A percentile compares a stretch with the other conserved stretches of the same genome.
phyloP scores from a whole-genome alignment of 1,140 invertebrate species.

The Drosophila funebris region DNA sequence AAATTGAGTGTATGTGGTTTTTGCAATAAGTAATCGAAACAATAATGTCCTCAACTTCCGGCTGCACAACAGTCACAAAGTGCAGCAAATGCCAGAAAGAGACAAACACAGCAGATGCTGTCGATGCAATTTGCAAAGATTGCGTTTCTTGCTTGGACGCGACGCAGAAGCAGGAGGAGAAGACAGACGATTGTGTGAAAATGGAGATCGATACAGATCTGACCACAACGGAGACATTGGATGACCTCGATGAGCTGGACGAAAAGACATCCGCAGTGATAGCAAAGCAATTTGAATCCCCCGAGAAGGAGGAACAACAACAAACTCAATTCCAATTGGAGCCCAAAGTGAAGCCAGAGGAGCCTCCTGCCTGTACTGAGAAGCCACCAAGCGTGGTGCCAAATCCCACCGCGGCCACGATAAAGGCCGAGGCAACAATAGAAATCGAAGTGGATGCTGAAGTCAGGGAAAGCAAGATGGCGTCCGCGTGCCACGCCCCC shows the following conservation, averaged over 20 bases:
- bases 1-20: no score
- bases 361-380: neutral
- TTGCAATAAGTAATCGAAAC: neutral
- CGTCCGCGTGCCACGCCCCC: conserved; percentile 11
- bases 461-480: conserved; percentile 4
- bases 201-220: conserved; percentile 56
- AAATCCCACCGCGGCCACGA: neutral
- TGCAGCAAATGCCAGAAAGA: conserved; percentile 44
- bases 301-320: neutral
- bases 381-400: neutral
- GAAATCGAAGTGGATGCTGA: neutral
- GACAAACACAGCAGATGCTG: neutral
- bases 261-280: neutral
- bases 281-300: neutral
- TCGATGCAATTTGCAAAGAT: neutral
- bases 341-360: neutral
- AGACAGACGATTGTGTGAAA: conserved; percentile 7
- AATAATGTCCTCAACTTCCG: conserved; percentile 10
- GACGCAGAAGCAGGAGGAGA: neutral
- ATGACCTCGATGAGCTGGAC: conserved; percentile 41
- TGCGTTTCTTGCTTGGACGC: neutral
- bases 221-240: conserved; percentile 54
- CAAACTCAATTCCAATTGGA: neutral
- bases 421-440: neutral
- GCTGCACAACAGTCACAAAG: conserved; percentile 7